A percentile compares a stretch with the other conserved stretches of the same genome.
Conservation (phyloP, 2,113 vertebrate species). For the Numenius arquata region DNA sequence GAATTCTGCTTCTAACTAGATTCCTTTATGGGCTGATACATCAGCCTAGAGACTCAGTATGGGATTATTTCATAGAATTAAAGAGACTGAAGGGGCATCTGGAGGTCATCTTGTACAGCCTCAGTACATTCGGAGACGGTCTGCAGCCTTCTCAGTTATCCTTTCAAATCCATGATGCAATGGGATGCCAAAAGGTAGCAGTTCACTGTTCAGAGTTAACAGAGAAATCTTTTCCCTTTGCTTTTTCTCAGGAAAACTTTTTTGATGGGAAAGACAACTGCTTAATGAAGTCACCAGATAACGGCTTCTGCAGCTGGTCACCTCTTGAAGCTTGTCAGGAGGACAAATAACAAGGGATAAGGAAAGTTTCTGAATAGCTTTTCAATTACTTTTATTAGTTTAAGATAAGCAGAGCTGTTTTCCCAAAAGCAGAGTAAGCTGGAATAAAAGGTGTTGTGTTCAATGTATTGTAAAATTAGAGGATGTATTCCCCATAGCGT, state of each 20-base stretch:
- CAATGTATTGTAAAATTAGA: slow-evolving; percentile 19
- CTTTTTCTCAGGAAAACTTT: not conserved
- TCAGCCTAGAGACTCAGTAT: not conserved
- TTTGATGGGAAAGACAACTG: not conserved
- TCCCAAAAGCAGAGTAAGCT: not conserved
- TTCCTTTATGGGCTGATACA: not conserved
- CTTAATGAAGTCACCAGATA: not conserved
- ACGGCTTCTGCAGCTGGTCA: not conserved
- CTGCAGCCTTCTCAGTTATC: not conserved
- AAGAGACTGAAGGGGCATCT: not conserved
- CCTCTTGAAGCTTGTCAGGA: not conserved
- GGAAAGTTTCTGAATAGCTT: not conserved
- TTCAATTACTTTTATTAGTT: not conserved
- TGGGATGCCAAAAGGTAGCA: not conserved
- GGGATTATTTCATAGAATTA: not conserved
- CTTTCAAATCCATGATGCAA: not conserved
- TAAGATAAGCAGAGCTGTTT: not conserved
- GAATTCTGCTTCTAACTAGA: not conserved
- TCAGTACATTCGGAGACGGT: not conserved
- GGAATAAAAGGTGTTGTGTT: not conserved
- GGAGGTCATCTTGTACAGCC: not conserved
- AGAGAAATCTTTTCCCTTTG: not conserved
- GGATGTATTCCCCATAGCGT: not conserved
- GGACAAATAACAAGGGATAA: not conserved
- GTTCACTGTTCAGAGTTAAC: not conserved